Evolutionary conservation across 2,888 invertebrate genomes (phyloP).

Genomic region (Cantharis nigra): DNA sequence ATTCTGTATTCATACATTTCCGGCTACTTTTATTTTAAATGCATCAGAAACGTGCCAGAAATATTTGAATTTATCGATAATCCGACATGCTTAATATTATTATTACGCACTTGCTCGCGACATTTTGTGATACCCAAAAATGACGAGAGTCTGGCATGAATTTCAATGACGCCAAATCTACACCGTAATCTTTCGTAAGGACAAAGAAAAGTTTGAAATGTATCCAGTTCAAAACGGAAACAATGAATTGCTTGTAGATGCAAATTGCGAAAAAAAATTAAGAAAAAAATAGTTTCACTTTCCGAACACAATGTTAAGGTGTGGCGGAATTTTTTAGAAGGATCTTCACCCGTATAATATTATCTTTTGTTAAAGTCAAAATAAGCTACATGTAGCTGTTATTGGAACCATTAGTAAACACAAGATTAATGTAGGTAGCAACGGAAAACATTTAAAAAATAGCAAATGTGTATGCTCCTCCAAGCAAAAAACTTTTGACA

Average conservation of each 20-base stretch:
- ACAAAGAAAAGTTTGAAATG: conserved; percentile 14
- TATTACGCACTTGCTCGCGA: background rate
- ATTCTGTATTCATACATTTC: conserved; percentile 29
- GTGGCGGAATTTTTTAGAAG: conserved; percentile 23
- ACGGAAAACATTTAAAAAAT: background rate
- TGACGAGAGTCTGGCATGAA: background rate
- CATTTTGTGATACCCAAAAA: background rate
- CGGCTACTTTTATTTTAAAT: conserved; percentile 20
- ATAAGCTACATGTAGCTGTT: background rate
- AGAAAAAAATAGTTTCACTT: conserved; percentile 23
- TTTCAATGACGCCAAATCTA: conserved; percentile 1
- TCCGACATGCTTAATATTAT: background rate
- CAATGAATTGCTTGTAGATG: conserved; percentile 7
- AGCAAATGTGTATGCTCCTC: background rate
- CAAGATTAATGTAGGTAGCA: background rate
- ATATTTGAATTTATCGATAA: conserved; percentile 4
- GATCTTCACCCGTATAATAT: conserved; percentile 12
- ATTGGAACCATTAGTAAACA: background rate
- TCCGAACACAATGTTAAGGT: conserved; percentile 20
- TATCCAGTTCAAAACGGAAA: conserved; percentile 16
- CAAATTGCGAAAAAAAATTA: conserved; percentile 8
- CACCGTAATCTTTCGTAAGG: conserved; percentile 8
- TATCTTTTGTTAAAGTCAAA: background rate
- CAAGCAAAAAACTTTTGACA: background rate
- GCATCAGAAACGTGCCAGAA: conserved; percentile 20